These are phyloP conservation scores for Apamea epomidion DNA, from an alignment of 2,888 invertebrate species.

Conservation along the genomic window DNA sequence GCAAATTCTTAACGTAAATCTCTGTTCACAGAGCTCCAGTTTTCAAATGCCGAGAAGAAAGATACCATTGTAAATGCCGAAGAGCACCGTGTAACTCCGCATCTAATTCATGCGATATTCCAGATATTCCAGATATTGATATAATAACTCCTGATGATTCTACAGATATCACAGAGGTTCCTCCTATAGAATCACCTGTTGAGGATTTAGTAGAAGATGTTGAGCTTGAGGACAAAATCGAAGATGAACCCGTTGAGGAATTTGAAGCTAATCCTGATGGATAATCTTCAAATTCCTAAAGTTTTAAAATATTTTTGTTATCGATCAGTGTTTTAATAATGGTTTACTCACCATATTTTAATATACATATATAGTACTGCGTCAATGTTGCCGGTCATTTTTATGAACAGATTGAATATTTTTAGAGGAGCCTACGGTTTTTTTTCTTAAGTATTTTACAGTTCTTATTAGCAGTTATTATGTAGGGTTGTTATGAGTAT, in stretches of 20 bases:
- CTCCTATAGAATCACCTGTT: background rate
- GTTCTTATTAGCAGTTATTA: slow-evolving; percentile 54
- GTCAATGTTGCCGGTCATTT: background rate
- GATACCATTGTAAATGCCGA: slow-evolving; percentile 30
- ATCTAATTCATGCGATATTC: slow-evolving; percentile 4
- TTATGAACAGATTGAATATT: background rate
- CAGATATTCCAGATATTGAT: background rate
- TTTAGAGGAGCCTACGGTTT: slow-evolving; percentile 41
- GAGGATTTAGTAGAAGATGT: no score
- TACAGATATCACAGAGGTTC: background rate
- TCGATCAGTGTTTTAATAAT: background rate
- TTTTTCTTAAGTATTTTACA: slow-evolving; percentile 47
- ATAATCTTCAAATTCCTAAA: no score
- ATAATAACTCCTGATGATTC: background rate
- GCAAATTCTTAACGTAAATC: background rate
- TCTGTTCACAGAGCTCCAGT: slow-evolving; percentile 39
- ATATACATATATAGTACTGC: background rate
- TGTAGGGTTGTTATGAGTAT: slow-evolving; percentile 31
- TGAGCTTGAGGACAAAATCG: no score
- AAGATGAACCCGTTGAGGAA: no score
- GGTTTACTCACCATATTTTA: background rate
- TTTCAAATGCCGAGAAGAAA: background rate
- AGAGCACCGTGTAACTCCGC: slow-evolving; percentile 21
- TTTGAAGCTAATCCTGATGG: background rate
- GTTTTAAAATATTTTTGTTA: background rate